phyloP scores from a whole-genome alignment of 2,888 invertebrate species.

The Hydropsyche betteni region DNA sequence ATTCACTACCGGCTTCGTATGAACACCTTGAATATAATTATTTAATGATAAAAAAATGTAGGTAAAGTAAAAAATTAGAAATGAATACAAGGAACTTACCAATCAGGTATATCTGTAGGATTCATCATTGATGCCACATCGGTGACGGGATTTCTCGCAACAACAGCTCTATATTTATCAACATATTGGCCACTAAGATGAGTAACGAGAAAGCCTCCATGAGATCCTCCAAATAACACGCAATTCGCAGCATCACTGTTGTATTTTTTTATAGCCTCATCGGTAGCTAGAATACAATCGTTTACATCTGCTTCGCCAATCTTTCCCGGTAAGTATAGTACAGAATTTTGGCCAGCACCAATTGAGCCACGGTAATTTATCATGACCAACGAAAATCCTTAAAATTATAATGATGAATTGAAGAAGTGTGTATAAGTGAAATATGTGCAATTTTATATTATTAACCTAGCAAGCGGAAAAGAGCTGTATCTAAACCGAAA shows the following conservation, averaged over 20 bases:
- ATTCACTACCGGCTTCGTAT: slow-evolving; percentile 69
- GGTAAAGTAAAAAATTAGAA: too few species aligned
- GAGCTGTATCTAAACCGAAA: slow-evolving; percentile 69
- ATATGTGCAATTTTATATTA: too few species aligned
- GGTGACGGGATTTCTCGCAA: slow-evolving; percentile 82
- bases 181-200: slow-evolving; percentile 88
- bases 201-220: slow-evolving; percentile 88
- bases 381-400: slow-evolving; percentile 72
- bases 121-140: slow-evolving; percentile 79
- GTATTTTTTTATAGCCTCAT: slow-evolving; percentile 66
- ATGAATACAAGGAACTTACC: slow-evolving; percentile 67
- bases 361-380: slow-evolving; percentile 82
- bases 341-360: slow-evolving; percentile 78
- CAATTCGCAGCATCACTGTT: slow-evolving; percentile 70
- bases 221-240: slow-evolving; percentile 84
- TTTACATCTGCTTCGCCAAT: slow-evolving; percentile 82
- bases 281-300: slow-evolving; percentile 77
- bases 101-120: slow-evolving; percentile 87
- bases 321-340: slow-evolving; percentile 75
- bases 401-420: too few species aligned
- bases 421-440: too few species aligned
- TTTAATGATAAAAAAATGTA: too few species aligned
- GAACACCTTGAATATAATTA: slow-evolving; percentile 66
- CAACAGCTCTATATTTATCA: slow-evolving; percentile 76
- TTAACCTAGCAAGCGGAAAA: slow-evolving; percentile 71